These are phyloP conservation scores for Sebastes nivosus DNA, from an alignment of 2,797 vertebrate species.

Conservation along the genomic window DNA sequence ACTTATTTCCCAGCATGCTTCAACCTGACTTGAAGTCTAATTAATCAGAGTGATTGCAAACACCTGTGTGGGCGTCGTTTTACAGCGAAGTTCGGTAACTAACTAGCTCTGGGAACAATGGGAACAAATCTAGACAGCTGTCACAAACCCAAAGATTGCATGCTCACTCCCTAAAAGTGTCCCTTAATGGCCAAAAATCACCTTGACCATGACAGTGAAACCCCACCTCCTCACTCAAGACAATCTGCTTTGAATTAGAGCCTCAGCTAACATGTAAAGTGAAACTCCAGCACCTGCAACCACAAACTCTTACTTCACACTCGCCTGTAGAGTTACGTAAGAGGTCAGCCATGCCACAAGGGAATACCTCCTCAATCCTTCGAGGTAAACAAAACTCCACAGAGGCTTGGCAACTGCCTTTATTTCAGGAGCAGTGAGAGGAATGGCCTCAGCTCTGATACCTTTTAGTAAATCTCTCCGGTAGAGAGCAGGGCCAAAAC, in stretches of 20 bases:
- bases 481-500: conserved; percentile 22
- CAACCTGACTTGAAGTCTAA: not conserved
- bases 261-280: not conserved
- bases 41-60: not conserved
- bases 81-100: not conserved
- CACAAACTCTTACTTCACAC: not conserved
- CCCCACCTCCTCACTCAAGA: not conserved
- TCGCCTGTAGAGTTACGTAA: conserved; percentile 6
- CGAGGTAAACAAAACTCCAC: conserved; percentile 18
- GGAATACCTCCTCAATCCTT: conserved; percentile 23
- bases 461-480: conserved; percentile 42
- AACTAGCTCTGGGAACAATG: not conserved
- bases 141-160: not conserved
- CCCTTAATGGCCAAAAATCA: not conserved
- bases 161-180: not conserved
- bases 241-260: not conserved
- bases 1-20: not conserved
- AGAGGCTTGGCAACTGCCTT: conserved; percentile 31
- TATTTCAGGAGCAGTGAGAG: conserved; percentile 33
- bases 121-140: not conserved
- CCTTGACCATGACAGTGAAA: not conserved
- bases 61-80: not conserved
- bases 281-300: not conserved
- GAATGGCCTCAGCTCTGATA: conserved; percentile 10
- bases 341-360: not conserved